Evolutionary conservation across 2,113 vertebrate species (phyloP), one percentile per base, ranked within the genome.

Genomic region (Lucifuga dentata): DNA sequence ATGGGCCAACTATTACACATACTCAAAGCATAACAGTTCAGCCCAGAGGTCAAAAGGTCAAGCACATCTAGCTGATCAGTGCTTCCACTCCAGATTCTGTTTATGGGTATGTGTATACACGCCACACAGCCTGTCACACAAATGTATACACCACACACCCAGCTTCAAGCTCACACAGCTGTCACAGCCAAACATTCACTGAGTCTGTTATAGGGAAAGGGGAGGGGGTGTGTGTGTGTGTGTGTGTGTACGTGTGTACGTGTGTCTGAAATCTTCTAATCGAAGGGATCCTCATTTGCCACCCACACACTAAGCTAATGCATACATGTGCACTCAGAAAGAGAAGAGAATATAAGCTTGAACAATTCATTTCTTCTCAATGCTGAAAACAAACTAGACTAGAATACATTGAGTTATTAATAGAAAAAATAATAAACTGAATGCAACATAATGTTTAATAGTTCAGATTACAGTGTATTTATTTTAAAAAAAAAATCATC

Each of bases 81-180:
- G 56, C 76, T 90, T 88, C 87, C 84, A 20, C 77, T 66, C 55
- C 58, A 88, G 44, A 83, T 80, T 75, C 56, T 90, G 89, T 93
- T 91, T 91, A 89, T 86, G 80, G 76, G 57, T 45, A 19, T 59
- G 76, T 85, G 80, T 91, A 88, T 89, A 90, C 85, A 88, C 76
- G 80, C 69, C 57, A 64, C 55, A 72, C 88, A 78, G 80, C 68
- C 83, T 71, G 64, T 76, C 80, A 52, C 77, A 73, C 77, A 74
- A 61, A 70, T 88, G 83, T 89, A 89, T 84, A 91, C 76, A 85
- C 72, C 78, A 79, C 77, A 86, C 82, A 80, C 83, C 80, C 84
- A 72, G 24, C 15, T 8, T 62, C 73, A 71, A 88, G 78, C 67
- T 77, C 86, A 71, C 80, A 86, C 83, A 87, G 88, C 87, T 89